These are phyloP conservation scores for Scomber colias DNA, from an alignment of 2,113 vertebrate species.

Conservation along the genomic window DNA sequence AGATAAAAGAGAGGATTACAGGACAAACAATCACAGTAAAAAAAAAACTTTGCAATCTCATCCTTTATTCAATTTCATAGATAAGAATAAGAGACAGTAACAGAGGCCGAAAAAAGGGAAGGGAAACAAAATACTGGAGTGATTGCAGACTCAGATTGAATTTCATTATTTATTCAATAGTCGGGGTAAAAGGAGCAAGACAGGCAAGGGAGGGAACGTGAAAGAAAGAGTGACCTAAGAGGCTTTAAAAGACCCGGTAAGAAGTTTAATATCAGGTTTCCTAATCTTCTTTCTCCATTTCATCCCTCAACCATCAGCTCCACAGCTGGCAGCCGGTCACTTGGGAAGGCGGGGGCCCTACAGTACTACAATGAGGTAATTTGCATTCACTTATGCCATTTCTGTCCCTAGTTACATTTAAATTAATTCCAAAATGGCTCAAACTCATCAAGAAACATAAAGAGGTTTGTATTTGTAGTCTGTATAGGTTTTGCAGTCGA, in stretches of 20 bases:
- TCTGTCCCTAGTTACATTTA: constrained; percentile 16
- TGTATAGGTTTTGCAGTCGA: not conserved
- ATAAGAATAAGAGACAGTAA: constrained; percentile 46
- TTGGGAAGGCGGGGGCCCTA: not conserved
- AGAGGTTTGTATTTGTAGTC: not conserved
- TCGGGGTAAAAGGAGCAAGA: constrained; percentile 43
- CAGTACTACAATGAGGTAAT: constrained; percentile 45
- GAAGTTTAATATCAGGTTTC: constrained; percentile 70
- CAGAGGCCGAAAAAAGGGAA: constrained; percentile 27
- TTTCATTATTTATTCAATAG: constrained; percentile 77
- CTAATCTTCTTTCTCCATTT: constrained; percentile 58
- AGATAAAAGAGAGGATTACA: constrained; percentile 15
- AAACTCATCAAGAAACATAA: constrained; percentile 1
- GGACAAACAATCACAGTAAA: constrained; percentile 34
- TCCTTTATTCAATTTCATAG: constrained; percentile 42
- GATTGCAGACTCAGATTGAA: constrained; percentile 54
- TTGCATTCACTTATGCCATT: constrained; percentile 29
- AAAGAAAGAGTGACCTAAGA: constrained; percentile 44
- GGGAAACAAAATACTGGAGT: constrained; percentile 60
- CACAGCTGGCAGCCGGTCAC: constrained; percentile 37
- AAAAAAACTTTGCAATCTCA: constrained; percentile 25
- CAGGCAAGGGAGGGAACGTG: constrained; percentile 39
- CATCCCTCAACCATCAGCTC: constrained; percentile 56
- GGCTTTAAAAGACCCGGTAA: constrained; percentile 61
- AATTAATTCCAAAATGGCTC: constrained; percentile 7